These are phyloP conservation scores for Apodemus agrarius DNA, from an alignment of 2,797 vertebrate genomes.

Conservation along the genomic window DNA sequence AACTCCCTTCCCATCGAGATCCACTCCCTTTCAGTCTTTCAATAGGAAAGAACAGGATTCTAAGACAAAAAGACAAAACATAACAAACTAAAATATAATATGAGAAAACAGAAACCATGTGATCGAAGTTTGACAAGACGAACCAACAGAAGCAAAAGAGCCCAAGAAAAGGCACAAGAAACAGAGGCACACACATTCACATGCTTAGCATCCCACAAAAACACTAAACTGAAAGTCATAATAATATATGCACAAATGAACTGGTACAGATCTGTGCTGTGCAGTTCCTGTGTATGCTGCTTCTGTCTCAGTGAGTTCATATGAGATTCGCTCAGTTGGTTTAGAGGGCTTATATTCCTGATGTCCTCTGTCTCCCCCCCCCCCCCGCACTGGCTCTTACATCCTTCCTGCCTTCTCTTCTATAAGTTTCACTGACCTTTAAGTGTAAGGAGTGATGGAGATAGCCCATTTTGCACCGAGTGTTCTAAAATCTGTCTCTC, in stretches of 20 bases:
- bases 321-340: not conserved
- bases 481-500: not conserved
- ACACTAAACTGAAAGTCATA: not conserved
- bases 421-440: not conserved
- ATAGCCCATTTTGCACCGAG: not conserved
- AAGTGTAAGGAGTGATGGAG: not conserved
- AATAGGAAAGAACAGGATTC: not conserved
- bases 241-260: not conserved
- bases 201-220: not conserved
- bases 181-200: not conserved
- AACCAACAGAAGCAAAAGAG: not conserved
- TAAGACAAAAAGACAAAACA: not conserved
- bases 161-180: not conserved
- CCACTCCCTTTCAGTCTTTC: not conserved
- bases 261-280: not conserved
- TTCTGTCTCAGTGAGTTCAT: not conserved
- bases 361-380: not conserved
- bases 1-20: not conserved
- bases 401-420: not conserved
- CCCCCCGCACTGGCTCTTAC: not conserved
- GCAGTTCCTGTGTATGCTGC: not conserved
- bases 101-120: not conserved
- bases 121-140: not conserved
- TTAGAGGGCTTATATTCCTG: not conserved
- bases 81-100: not conserved